A percentile compares a stretch with the other conserved stretches of the same genome.
phyloP scores from a whole-genome alignment of 2,797 vertebrate genomes.

The Tympanoctomys barrerae region DNA sequence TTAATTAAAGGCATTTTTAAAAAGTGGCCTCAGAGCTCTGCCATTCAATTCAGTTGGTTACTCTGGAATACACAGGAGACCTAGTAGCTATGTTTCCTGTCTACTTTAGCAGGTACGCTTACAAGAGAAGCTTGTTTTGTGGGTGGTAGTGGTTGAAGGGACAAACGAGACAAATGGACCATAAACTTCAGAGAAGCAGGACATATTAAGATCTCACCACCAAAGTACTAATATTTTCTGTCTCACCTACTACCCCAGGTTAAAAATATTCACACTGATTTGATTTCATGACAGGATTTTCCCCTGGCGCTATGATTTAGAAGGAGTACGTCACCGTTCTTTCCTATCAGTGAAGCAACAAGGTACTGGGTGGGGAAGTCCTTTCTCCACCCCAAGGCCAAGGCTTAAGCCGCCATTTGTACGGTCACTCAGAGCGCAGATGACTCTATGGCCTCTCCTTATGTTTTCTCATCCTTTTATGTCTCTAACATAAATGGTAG shows the following conservation, averaged over 20 bases:
- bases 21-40: neutral
- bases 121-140: neutral
- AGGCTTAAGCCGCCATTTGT: neutral
- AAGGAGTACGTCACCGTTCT: slow-evolving; percentile 26
- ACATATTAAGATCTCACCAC: slow-evolving; percentile 23
- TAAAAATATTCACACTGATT: slow-evolving; percentile 20
- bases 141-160: neutral
- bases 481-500: neutral
- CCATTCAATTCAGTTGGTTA: neutral
- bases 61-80: neutral
- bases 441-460: neutral
- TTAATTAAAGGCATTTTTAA: neutral
- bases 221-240: slow-evolving; percentile 39
- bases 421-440: neutral
- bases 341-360: slow-evolving; percentile 30
- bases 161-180: slow-evolving; percentile 63
- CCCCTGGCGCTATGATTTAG: neutral
- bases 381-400: no score
- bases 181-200: slow-evolving; percentile 8
- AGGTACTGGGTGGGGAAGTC: neutral
- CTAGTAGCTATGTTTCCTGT: neutral
- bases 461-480: neutral
- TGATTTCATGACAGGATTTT: slow-evolving; percentile 45
- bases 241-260: neutral
- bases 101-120: slow-evolving; percentile 40